Evolutionary conservation across 1,140 invertebrate species (phyloP), one percentile per base, ranked within the genome.

Genomic region (Lasioglossum albipes): DNA sequence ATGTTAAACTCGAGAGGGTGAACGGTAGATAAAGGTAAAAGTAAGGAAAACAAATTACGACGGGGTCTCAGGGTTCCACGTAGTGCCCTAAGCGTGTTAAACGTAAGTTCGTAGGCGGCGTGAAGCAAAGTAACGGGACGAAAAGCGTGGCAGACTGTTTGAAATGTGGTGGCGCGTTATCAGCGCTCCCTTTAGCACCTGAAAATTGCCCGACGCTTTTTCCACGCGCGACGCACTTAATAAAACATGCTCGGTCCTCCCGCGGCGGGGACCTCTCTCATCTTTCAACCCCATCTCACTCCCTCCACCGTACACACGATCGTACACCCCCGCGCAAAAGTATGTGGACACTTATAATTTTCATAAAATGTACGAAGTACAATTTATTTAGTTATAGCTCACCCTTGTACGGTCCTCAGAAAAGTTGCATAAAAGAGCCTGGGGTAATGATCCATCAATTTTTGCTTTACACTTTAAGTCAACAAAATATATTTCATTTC

Each of bases 171-270:
- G 79, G 80, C 82, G 81, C 87, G 89, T 91, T 91, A 91, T 91
- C 89, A 90, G 89, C 86, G 86, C 74, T 84, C 89, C 84, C 88
- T 91, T 89, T 90, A 90, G 86, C 89, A 89, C 90, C 88, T 91
- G 90, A 90, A 91, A 91, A 91, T 91, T 91, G 89, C 89, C 85
- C 85, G 77, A 80, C 83, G 88, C 88, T 91, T 90, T 91, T 91
- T 91, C 84, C 87, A 84, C 82, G 88, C 89, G 88, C 87, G 89
- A 90, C 89, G 88, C 89, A 90, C 89, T 91, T 90, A 90, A 91
- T 90, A 91, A 91, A 91, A 91, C 90, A 91, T 86, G 85, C 88
- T 87, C 86, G 89, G 83, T 73, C 74, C 82, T 81, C 74, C 75
- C 73, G 79, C 80, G 81, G 77, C 73, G 36, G 80, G 74, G 54